phyloP scores from a whole-genome alignment of 2,113 vertebrate genomes.

The Grammomys surdaster region DNA sequence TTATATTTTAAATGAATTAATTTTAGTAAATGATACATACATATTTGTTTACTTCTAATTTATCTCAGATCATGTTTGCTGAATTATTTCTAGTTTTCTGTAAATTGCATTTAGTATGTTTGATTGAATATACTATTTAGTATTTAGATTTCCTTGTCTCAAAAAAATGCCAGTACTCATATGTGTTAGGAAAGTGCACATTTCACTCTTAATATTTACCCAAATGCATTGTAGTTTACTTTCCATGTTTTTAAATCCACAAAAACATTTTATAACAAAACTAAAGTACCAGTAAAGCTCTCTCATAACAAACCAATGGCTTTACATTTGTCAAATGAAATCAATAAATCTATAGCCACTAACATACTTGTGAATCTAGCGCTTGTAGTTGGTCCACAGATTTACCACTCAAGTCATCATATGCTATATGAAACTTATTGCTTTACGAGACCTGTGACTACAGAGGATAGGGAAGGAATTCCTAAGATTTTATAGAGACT shows the following conservation, averaged over 20 bases:
- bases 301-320: neutral
- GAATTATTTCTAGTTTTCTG: neutral
- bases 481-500: neutral
- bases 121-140: neutral
- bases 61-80: neutral
- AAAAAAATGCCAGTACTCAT: neutral
- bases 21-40: neutral
- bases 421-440: neutral
- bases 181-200: neutral
- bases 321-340: neutral
- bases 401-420: neutral
- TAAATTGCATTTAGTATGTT: neutral
- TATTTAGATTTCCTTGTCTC: neutral
- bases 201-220: neutral
- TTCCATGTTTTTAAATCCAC: neutral
- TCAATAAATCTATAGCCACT: neutral
- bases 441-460: neutral
- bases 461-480: neutral
- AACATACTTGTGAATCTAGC: neutral
- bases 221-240: neutral
- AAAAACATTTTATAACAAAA: neutral
- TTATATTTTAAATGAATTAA: neutral
- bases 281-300: no score
- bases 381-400: neutral
- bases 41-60: neutral